Evolutionary conservation across 1,140 invertebrate species (phyloP).

Genomic region (Bombyx mandarina): DNA sequence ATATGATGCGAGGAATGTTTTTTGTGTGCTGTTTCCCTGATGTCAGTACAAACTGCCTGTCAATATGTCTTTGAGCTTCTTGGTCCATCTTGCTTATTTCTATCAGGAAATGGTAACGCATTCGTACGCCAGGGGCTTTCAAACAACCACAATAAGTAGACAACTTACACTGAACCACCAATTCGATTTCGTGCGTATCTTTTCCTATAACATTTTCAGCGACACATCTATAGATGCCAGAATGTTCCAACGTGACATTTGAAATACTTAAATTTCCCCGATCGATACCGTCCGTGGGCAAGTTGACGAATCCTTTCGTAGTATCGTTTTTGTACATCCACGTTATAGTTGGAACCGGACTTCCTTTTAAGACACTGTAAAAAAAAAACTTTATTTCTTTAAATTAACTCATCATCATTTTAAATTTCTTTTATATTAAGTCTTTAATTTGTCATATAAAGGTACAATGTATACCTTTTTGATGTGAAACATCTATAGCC

Average conservation of each 20-base stretch:
- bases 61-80: too few relatives aligned
- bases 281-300: slow-evolving; percentile 14
- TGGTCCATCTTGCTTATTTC: too few relatives aligned
- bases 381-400: neutral
- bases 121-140: too few relatives aligned
- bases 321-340: slow-evolving; percentile 28
- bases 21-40: too few relatives aligned
- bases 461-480: too few relatives aligned
- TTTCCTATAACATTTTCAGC: slow-evolving; percentile 13
- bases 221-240: slow-evolving; percentile 45
- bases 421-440: too few relatives aligned
- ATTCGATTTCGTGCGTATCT: neutral
- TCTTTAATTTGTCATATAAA: too few relatives aligned
- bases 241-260: slow-evolving; percentile 17
- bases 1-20: too few relatives aligned
- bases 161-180: slow-evolving; percentile 4
- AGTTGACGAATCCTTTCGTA: slow-evolving; percentile 10
- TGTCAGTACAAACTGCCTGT: too few relatives aligned
- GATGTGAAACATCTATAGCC: too few relatives aligned
- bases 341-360: slow-evolving; percentile 32
- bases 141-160: neutral
- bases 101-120: too few relatives aligned
- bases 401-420: neutral
- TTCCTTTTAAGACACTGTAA: slow-evolving; percentile 39
- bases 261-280: slow-evolving; percentile 14